Evolutionary conservation across 2,888 invertebrate species (phyloP).

Genomic region (Hymenopus coronatus): DNA sequence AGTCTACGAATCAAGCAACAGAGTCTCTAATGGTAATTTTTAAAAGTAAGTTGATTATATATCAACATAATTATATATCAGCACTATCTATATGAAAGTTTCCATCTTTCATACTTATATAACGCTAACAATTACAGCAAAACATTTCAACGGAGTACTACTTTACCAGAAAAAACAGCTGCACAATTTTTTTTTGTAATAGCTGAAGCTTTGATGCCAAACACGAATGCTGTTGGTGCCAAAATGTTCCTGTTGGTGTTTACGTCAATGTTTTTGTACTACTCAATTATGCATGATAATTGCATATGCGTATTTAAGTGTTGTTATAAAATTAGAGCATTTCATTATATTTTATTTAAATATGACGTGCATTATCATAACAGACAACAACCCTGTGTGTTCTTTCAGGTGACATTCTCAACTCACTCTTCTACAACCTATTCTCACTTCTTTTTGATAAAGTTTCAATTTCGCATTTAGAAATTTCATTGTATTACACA

Average conservation of each 20-base stretch:
- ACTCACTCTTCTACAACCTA: too few relatives aligned
- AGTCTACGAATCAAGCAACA: too few relatives aligned
- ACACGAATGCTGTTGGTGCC: neutral
- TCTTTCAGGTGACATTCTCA: too few relatives aligned
- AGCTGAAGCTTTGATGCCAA: neutral
- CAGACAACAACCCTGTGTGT: too few relatives aligned
- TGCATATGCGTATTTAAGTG: too few relatives aligned
- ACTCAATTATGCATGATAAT: too few relatives aligned
- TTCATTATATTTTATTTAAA: too few relatives aligned
- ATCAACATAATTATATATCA: neutral
- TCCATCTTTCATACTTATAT: neutral
- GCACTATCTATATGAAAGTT: neutral
- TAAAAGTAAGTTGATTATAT: neutral
- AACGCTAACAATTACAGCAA: neutral
- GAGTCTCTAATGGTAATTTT: neutral
- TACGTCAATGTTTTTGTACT: neutral
- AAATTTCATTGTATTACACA: too few relatives aligned
- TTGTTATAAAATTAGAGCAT: too few relatives aligned
- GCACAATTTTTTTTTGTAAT: neutral
- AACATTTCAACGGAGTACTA: neutral
- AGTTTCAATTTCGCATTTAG: too few relatives aligned
- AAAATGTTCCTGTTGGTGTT: neutral
- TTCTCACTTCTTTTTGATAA: too few relatives aligned
- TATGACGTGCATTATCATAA: too few relatives aligned
- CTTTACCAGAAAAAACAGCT: neutral